Conservation (phyloP, 2,797 vertebrate genomes). For the Sebastes trivittatus region DNA sequence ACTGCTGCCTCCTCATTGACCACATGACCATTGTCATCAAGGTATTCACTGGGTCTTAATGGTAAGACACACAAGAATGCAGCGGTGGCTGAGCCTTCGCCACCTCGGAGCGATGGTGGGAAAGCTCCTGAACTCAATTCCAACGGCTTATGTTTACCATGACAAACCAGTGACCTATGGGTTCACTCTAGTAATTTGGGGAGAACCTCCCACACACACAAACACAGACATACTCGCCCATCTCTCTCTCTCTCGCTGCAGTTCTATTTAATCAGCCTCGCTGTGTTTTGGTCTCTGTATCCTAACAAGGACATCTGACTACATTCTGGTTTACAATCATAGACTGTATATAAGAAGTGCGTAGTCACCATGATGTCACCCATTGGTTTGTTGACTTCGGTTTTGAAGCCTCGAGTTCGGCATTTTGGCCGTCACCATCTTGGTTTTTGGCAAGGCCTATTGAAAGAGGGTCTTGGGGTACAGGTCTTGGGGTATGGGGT, state of each 20-base stretch:
- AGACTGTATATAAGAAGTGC: neutral
- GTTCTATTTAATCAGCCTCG: constrained; percentile 10
- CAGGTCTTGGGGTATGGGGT: neutral
- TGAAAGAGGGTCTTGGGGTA: neutral
- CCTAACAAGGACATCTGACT: constrained; percentile 29
- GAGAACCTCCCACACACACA: constrained; percentile 51
- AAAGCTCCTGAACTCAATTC: constrained; percentile 76
- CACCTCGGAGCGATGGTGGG: constrained; percentile 70
- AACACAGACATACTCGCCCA: constrained; percentile 13
- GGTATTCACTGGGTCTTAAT: constrained; percentile 80
- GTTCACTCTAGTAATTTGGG: constrained; percentile 83
- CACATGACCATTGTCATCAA: constrained; percentile 80
- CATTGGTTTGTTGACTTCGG: neutral
- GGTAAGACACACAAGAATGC: constrained; percentile 82
- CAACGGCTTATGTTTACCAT: constrained; percentile 77
- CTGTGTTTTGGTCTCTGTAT: constrained; percentile 5
- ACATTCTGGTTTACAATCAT: neutral
- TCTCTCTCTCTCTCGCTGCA: constrained; percentile 15
- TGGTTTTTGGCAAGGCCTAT: neutral
- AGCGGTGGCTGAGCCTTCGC: constrained; percentile 66
- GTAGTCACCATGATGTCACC: neutral
- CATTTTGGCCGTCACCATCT: neutral
- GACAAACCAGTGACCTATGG: constrained; percentile 75
- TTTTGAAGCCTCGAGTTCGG: neutral
- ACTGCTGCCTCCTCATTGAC: constrained; percentile 75